Conservation (phyloP, 2,888 invertebrate genomes). For the Diachrysia chrysitis region DNA sequence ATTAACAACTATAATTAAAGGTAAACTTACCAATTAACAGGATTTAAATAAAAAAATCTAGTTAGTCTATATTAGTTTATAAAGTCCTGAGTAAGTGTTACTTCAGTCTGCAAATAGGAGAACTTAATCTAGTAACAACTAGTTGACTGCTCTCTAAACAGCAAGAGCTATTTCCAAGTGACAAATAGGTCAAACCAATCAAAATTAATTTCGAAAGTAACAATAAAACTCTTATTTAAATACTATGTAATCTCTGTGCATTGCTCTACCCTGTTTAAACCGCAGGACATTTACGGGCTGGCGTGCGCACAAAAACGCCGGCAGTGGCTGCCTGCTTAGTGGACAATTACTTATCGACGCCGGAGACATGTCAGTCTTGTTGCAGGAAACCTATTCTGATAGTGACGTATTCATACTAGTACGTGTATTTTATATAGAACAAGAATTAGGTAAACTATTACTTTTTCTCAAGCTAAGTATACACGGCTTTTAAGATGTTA, state of each 20-base stretch:
- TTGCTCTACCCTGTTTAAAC: constrained; percentile 48
- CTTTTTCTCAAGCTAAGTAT: too few relatives aligned
- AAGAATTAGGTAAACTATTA: background rate
- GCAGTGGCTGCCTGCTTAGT: constrained; percentile 66
- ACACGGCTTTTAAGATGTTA: too few relatives aligned
- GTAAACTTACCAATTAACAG: too few relatives aligned
- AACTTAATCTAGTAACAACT: too few relatives aligned
- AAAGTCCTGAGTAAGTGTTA: too few relatives aligned
- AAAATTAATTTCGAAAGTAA: background rate
- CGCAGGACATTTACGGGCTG: constrained; percentile 62
- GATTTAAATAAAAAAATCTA: too few relatives aligned
- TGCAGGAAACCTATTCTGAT: constrained; percentile 38
- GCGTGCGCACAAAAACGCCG: constrained; percentile 65
- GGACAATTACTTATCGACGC: constrained; percentile 80
- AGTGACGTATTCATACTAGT: constrained; percentile 1
- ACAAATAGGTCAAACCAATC: too few relatives aligned
- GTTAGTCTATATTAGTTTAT: too few relatives aligned
- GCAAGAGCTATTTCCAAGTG: too few relatives aligned
- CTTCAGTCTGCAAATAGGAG: too few relatives aligned
- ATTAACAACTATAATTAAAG: too few relatives aligned
- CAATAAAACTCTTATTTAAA: background rate
- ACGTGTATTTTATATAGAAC: constrained; percentile 6
- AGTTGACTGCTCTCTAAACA: too few relatives aligned
- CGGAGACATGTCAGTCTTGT: constrained; percentile 62
- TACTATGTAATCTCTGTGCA: constrained; percentile 12